A percentile compares a stretch with the other conserved stretches of the same genome.
Evolutionary conservation across 1,140 invertebrate genomes (phyloP).

Genomic region (Atta texana): DNA sequence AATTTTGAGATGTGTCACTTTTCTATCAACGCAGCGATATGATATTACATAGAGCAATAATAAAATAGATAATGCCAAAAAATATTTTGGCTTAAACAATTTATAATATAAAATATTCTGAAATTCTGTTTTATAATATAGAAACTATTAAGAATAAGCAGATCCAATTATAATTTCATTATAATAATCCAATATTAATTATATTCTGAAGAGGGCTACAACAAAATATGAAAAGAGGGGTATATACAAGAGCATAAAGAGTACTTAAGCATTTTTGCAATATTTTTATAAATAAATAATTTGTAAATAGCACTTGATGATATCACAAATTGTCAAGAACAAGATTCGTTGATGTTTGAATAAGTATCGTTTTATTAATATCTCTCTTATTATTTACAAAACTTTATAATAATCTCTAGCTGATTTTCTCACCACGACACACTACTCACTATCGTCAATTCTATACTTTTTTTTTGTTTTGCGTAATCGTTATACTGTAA

Average conservation of each 20-base stretch:
- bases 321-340: slow-evolving; percentile 2
- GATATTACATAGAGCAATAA: no score
- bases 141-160: not conserved
- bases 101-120: not conserved
- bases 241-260: not conserved
- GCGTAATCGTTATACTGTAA: slow-evolving; percentile 66
- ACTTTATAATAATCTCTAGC: slow-evolving; percentile 86
- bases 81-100: not conserved
- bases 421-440: slow-evolving; percentile 80
- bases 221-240: not conserved
- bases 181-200: not conserved
- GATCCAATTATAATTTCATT: not conserved
- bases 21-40: no score
- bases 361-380: slow-evolving; percentile 86
- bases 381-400: slow-evolving; percentile 86
- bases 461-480: slow-evolving; percentile 73
- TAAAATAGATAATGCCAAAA: not conserved
- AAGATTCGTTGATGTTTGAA: slow-evolving; percentile 75
- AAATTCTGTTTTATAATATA: not conserved
- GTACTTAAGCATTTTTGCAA: not conserved
- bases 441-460: slow-evolving; percentile 82
- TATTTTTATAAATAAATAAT: no score
- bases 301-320: not conserved
- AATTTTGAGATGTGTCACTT: no score
- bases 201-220: not conserved